phyloP scores from a whole-genome alignment of 2,113 vertebrate species.

The Irena cyanogastra region DNA sequence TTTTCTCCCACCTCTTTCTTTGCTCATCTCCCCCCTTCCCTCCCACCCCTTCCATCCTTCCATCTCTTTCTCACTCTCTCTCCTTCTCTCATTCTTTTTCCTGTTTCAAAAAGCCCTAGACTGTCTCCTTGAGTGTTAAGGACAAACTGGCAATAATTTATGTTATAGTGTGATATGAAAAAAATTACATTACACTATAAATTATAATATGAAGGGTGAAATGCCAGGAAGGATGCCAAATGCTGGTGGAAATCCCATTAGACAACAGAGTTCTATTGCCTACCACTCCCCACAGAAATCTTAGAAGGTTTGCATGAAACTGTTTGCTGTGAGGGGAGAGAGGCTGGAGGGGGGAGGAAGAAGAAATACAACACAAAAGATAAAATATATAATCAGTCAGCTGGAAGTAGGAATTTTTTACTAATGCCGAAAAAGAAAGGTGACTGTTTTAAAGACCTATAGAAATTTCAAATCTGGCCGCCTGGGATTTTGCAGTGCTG shows the following conservation, averaged over 20 bases:
- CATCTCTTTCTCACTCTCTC: neutral
- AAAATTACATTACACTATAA: slow-evolving; percentile 73
- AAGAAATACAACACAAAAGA: slow-evolving; percentile 20
- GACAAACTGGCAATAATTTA: slow-evolving; percentile 78
- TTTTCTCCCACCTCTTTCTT: neutral
- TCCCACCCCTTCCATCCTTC: neutral
- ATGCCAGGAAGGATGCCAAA: slow-evolving; percentile 69
- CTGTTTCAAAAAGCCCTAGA: slow-evolving; percentile 20
- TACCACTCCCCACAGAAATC: slow-evolving; percentile 65
- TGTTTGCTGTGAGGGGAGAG: neutral
- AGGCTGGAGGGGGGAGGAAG: neutral
- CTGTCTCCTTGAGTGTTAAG: slow-evolving; percentile 75
- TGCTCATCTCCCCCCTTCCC: neutral
- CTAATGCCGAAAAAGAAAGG: slow-evolving; percentile 46
- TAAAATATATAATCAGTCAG: slow-evolving; percentile 62
- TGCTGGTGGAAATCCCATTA: slow-evolving; percentile 68
- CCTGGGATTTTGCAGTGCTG: neutral
- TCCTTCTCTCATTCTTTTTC: neutral
- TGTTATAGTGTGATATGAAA: slow-evolving; percentile 69
- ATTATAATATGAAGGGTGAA: slow-evolving; percentile 74
- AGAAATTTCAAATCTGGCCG: neutral
- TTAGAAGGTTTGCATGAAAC: slow-evolving; percentile 8
- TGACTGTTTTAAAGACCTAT: slow-evolving; percentile 44
- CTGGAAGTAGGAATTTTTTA: slow-evolving; percentile 51
- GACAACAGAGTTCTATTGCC: slow-evolving; percentile 63